A percentile compares a stretch with the other conserved stretches of the same genome.
These are phyloP conservation scores for Austrolebias charrua DNA, from an alignment of 2,797 vertebrate genomes.

Conservation along the genomic window DNA sequence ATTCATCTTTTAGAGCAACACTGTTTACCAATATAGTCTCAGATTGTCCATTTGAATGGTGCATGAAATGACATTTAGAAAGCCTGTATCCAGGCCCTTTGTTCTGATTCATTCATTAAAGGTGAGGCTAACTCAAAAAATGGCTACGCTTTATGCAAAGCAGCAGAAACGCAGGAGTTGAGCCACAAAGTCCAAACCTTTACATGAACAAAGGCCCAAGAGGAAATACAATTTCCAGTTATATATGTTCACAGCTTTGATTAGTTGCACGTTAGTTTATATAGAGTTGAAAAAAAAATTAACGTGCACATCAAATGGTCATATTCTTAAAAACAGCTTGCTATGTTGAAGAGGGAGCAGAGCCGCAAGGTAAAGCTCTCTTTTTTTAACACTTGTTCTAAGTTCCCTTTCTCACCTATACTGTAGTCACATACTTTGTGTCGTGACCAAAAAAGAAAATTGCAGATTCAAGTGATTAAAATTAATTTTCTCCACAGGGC, in stretches of 20 bases:
- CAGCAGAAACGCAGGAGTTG: conserved; percentile 21
- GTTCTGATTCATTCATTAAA: conserved; percentile 56
- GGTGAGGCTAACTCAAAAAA: conserved; percentile 43
- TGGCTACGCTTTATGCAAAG: conserved; percentile 54
- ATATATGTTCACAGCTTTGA: conserved; percentile 11
- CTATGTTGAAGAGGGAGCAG: too few species aligned
- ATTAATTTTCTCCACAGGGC: too few species aligned
- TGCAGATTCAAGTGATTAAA: too few species aligned
- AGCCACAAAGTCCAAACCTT: conserved; percentile 34
- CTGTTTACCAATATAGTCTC: conserved; percentile 52
- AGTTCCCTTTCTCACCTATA: too few species aligned
- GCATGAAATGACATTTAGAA: conserved; percentile 69
- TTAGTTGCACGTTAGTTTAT: conserved; percentile 10
- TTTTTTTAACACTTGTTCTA: too few species aligned
- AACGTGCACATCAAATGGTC: too few species aligned
- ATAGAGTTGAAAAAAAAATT: background rate
- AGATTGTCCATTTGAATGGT: conserved; percentile 57
- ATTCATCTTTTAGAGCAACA: conserved; percentile 56
- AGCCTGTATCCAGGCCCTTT: conserved; percentile 57
- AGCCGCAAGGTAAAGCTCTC: too few species aligned
- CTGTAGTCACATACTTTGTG: too few species aligned
- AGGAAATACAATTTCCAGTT: conserved; percentile 18
- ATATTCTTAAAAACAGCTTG: too few species aligned
- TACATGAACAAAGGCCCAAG: conserved; percentile 10
- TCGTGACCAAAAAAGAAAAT: too few species aligned